These are phyloP conservation scores for Pseudomyrmex gracilis DNA, from an alignment of 1,140 invertebrate species.

Conservation along the genomic window DNA sequence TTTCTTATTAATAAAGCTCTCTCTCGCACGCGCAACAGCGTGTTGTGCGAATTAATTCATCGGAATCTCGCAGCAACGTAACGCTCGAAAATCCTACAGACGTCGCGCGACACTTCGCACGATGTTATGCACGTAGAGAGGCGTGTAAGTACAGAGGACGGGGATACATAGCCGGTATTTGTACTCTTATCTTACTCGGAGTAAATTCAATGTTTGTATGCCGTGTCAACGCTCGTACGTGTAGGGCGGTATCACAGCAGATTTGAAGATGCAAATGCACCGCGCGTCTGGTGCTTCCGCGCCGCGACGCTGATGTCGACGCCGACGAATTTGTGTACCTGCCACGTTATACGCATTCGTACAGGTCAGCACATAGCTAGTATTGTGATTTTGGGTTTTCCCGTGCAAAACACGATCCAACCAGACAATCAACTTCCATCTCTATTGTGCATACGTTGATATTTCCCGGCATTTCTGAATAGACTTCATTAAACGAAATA, in stretches of 20 bases:
- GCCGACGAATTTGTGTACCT: slow-evolving; percentile 46
- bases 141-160: slow-evolving; percentile 64
- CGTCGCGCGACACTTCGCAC: slow-evolving; percentile 45
- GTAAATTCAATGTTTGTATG: slow-evolving; percentile 71
- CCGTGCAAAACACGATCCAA: neutral
- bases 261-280: slow-evolving; percentile 76
- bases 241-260: slow-evolving; percentile 67
- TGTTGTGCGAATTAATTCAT: slow-evolving; percentile 65
- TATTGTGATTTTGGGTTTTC: slow-evolving; percentile 19
- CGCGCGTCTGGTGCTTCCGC: slow-evolving; percentile 54
- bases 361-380: neutral
- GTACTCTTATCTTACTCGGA: slow-evolving; percentile 74
- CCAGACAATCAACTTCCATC: neutral
- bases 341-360: slow-evolving; percentile 10
- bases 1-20: slow-evolving; percentile 29
- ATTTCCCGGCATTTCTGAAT: no score
- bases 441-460: no score
- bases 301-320: slow-evolving; percentile 2
- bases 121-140: slow-evolving; percentile 45
- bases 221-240: slow-evolving; percentile 69
- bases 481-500: no score
- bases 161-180: slow-evolving; percentile 66
- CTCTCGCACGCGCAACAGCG: neutral
- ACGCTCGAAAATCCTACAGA: slow-evolving; percentile 62
- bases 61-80: slow-evolving; percentile 49